A percentile compares a stretch with the other conserved stretches of the same genome.
Conservation (phyloP, 1,140 invertebrate genomes). For the Vollenhovia emeryi region DNA sequence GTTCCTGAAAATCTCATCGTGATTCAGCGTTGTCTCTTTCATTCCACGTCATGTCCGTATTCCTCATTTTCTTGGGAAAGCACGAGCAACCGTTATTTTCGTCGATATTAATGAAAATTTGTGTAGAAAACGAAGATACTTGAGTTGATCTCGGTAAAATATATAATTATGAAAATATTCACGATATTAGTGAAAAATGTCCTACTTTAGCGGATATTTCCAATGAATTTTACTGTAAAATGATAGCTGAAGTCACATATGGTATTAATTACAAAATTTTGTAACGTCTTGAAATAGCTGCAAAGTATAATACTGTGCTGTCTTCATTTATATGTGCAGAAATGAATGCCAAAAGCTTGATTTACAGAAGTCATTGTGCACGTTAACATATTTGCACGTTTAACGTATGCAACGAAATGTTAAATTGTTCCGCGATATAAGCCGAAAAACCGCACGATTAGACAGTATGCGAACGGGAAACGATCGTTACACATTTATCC, state of each 20-base stretch:
- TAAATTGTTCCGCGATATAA: neutral
- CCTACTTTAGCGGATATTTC: neutral
- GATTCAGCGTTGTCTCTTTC: constrained; percentile 51
- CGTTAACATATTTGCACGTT: too few species aligned
- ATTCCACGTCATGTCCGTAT: constrained; percentile 22
- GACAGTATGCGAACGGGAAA: neutral
- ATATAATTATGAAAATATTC: neutral
- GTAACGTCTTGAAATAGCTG: neutral
- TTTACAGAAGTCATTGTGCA: neutral
- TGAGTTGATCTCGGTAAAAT: neutral
- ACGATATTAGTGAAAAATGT: neutral
- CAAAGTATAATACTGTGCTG: neutral
- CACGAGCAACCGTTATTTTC: neutral
- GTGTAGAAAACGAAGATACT: neutral
- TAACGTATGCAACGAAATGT: neutral
- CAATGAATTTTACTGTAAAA: neutral
- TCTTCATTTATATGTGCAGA: neutral
- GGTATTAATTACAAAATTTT: neutral
- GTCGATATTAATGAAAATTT: neutral
- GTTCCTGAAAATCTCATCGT: constrained; percentile 33
- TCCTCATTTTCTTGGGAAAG: neutral
- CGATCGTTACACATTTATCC: neutral
- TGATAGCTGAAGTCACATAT: neutral
- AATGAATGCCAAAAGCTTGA: neutral
- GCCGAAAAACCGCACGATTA: neutral